Conservation (phyloP, 2,888 invertebrate genomes). For the Amblyjoppa fuscipennis region DNA sequence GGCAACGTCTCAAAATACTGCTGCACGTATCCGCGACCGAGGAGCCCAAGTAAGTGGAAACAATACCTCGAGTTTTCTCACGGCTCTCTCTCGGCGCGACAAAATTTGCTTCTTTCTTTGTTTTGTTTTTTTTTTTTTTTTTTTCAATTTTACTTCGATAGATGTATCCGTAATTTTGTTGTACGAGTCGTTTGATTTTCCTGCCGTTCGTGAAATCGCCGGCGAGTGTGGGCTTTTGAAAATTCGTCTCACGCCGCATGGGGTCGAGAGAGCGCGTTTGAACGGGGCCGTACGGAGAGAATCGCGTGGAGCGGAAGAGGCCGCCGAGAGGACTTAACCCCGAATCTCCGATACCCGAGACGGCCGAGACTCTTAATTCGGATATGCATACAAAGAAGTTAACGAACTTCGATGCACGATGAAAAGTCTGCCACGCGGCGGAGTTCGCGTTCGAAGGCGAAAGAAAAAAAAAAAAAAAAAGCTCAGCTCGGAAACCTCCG, state of each 20-base stretch:
- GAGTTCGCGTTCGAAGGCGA: background rate
- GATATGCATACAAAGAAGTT: background rate
- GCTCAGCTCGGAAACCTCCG: slow-evolving; percentile 46
- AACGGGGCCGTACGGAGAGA: background rate
- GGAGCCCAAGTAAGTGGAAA: slow-evolving; percentile 81
- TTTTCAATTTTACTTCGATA: background rate
- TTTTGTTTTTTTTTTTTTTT: no score
- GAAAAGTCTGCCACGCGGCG: slow-evolving; percentile 21
- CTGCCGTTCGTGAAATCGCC: background rate
- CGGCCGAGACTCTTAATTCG: background rate
- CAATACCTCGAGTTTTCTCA: slow-evolving; percentile 68
- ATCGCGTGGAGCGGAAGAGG: slow-evolving; percentile 10
- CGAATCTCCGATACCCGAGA: background rate
- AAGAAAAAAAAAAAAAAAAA: slow-evolving; percentile 30
- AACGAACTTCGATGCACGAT: background rate
- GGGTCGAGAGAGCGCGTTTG: background rate
- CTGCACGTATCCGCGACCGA: slow-evolving; percentile 69
- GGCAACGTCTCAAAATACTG: slow-evolving; percentile 80
- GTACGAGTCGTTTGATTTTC: background rate
- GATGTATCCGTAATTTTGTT: no score
- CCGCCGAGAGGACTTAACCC: background rate
- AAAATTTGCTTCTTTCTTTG: slow-evolving; percentile 10
- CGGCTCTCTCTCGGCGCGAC: slow-evolving; percentile 36
- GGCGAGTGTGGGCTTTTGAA: background rate
- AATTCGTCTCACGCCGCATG: background rate